Percentiles rank a stretch among this genome's conserved stretches.
Evolutionary conservation across 2,888 invertebrate genomes (phyloP).

Genomic region (Aporophyla nigra): DNA sequence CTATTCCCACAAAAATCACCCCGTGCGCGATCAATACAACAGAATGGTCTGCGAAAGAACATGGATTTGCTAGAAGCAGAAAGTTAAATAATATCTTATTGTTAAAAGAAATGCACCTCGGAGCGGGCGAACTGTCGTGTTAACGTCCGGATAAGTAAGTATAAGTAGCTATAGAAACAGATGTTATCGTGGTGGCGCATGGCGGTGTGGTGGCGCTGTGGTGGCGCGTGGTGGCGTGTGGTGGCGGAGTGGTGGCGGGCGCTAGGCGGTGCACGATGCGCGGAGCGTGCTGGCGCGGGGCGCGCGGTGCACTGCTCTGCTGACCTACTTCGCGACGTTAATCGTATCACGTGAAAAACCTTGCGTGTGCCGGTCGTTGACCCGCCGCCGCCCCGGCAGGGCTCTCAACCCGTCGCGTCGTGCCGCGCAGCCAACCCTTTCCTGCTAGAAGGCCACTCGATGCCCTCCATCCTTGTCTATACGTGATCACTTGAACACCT

Average conservation of each 20-base stretch:
- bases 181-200: conserved; percentile 55
- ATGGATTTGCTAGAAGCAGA: conserved; percentile 12
- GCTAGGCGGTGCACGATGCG: conserved; percentile 56
- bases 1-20: conserved; percentile 9
- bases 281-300: conserved; percentile 55
- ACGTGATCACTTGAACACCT: neutral
- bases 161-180: conserved; percentile 21
- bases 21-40: conserved; percentile 34
- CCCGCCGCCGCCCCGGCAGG: conserved; percentile 68
- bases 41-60: neutral
- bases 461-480: conserved; percentile 29
- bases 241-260: conserved; percentile 44
- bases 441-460: conserved; percentile 45
- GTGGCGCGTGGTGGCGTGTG: conserved; percentile 57
- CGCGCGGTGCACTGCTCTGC: conserved; percentile 77
- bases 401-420: conserved; percentile 56
- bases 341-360: conserved; percentile 86
- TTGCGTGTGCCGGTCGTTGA: conserved; percentile 83
- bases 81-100: conserved; percentile 34
- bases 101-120: conserved; percentile 34
- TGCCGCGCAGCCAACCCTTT: conserved; percentile 28
- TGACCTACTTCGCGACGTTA: conserved; percentile 84
- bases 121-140: conserved; percentile 29
- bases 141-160: conserved; percentile 41
- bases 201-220: conserved; percentile 40